Conservation (phyloP, 1,140 invertebrate species). For the Adelges cooleyi region DNA sequence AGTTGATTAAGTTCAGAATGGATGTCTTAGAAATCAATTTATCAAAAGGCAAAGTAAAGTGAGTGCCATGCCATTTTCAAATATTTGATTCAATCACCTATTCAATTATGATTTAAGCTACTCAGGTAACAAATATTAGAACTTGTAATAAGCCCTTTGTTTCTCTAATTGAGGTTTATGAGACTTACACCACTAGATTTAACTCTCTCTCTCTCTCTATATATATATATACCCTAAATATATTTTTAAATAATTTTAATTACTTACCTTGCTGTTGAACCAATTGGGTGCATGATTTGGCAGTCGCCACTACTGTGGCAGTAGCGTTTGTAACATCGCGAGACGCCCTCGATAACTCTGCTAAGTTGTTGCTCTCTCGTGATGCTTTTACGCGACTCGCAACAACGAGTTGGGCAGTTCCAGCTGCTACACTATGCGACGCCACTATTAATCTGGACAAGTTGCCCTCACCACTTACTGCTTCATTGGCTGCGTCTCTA, state of each 20-base stretch:
- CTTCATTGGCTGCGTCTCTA: slow-evolving; percentile 86
- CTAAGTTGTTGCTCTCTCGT: slow-evolving; percentile 62
- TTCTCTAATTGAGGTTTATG: too few relatives aligned
- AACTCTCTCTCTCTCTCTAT: too few relatives aligned
- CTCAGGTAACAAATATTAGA: too few relatives aligned
- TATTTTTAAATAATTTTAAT: slow-evolving; percentile 18
- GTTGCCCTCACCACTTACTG: slow-evolving; percentile 74
- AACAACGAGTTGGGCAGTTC: slow-evolving; percentile 92
- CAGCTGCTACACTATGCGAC: slow-evolving; percentile 93
- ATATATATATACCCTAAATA: too few relatives aligned
- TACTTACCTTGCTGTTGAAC: slow-evolving; percentile 68
- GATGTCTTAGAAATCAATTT: too few relatives aligned
- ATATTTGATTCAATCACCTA: too few relatives aligned
- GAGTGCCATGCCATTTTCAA: too few relatives aligned
- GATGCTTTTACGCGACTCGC: slow-evolving; percentile 87
- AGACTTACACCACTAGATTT: too few relatives aligned
- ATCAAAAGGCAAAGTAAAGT: too few relatives aligned
- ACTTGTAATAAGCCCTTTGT: too few relatives aligned
- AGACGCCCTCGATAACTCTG: slow-evolving; percentile 68
- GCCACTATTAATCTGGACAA: slow-evolving; percentile 90
- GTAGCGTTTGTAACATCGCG: slow-evolving; percentile 79
- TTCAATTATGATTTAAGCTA: too few relatives aligned
- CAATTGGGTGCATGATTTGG: slow-evolving; percentile 73
- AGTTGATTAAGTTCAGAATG: too few relatives aligned
- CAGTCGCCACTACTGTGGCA: slow-evolving; percentile 82